A percentile compares a stretch with the other conserved stretches of the same genome.
Conservation (phyloP, 2,113 vertebrate species). For the Cavia aperea region DNA sequence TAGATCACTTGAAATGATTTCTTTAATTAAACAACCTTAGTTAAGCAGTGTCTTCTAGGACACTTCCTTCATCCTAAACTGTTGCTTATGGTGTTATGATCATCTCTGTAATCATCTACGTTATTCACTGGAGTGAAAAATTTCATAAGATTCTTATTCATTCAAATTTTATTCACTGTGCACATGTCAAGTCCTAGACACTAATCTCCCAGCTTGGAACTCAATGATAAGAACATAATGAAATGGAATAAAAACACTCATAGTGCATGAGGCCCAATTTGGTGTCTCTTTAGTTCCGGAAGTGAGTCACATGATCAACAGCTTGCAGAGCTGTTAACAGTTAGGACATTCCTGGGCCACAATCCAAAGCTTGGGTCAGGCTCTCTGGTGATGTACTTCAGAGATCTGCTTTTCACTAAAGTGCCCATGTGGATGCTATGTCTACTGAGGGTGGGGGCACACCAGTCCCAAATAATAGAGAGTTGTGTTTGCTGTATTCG, state of each 20-base stretch:
- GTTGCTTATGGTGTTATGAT: background rate
- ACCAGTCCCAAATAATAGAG: background rate
- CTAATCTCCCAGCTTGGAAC: background rate
- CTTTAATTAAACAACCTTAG: background rate
- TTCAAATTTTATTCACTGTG: background rate
- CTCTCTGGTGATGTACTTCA: background rate
- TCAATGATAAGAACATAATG: background rate
- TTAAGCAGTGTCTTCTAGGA: background rate
- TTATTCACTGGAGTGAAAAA: background rate
- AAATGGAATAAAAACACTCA: background rate
- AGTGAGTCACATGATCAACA: background rate
- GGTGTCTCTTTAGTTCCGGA: background rate
- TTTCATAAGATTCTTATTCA: background rate
- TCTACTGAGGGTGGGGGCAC: background rate
- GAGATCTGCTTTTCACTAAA: background rate
- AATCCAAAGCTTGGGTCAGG: background rate
- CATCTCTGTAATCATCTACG: background rate
- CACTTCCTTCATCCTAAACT: background rate
- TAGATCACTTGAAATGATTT: background rate
- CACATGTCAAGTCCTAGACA: background rate
- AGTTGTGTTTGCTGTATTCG: background rate
- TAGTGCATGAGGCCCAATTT: background rate
- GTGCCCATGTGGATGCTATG: background rate
- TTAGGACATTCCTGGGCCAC: background rate
- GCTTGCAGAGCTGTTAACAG: background rate